A percentile compares a stretch with the other conserved stretches of the same genome.
phyloP scores from a whole-genome alignment of 2,113 vertebrate species.

The Carollia perspicillata region DNA sequence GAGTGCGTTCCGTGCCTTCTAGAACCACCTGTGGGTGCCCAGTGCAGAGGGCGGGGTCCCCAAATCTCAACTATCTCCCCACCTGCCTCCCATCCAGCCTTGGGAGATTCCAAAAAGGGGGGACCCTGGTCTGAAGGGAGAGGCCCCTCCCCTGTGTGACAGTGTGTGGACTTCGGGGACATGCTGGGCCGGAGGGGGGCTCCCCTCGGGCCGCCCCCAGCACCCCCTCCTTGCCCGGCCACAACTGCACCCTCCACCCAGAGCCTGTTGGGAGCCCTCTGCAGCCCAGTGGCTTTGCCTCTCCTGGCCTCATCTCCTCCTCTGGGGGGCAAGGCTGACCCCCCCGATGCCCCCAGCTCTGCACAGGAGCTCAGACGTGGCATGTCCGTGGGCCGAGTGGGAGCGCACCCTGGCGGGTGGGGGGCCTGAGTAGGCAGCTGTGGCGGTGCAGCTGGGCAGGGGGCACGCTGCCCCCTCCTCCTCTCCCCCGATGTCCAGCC shows the following conservation, averaged over 20 bases:
- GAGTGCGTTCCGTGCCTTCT: not conserved
- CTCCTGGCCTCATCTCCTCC: not conserved
- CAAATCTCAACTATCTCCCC: fast-evolving
- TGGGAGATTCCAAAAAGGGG: not conserved
- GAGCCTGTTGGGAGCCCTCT: not conserved
- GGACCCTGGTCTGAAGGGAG: not conserved
- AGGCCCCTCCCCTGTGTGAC: not conserved
- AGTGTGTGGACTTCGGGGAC: not conserved
- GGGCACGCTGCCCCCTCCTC: too few relatives aligned
- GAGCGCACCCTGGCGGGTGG: fast-evolving
- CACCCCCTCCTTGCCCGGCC: fast-evolving
- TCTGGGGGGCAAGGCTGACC: not conserved
- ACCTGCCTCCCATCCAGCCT: too few relatives aligned
- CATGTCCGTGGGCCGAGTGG: fast-evolving
- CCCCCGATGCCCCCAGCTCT: not conserved
- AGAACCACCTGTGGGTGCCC: not conserved
- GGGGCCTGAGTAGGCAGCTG: too few relatives aligned
- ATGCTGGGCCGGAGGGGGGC: not conserved
- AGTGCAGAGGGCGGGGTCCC: not conserved
- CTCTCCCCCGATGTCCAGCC: too few relatives aligned
- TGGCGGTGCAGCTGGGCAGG: too few relatives aligned
- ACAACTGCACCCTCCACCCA: fast-evolving
- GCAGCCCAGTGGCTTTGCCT: not conserved
- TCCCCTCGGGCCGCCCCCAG: fast-evolving
- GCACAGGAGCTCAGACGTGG: not conserved